Base-by-base conservation (phyloP, 37 sponge, comb jelly and placozoan genomes). In the Halisarca cf. caerulea region DNA sequence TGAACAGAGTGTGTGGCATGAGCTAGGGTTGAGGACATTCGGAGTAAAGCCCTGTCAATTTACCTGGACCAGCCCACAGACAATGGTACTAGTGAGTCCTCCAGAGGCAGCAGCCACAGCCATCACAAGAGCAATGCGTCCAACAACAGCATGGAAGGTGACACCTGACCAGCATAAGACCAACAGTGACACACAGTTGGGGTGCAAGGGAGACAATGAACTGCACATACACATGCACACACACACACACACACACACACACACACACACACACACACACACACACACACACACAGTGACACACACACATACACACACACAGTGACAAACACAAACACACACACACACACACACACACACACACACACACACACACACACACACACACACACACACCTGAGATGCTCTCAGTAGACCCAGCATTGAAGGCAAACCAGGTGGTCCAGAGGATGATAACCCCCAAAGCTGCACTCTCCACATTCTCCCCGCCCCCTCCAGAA, bases 351-450 rank as follows among this genome's bases (percentile, higher is more conserved):
- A 14, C 6, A 11, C 11, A 47, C 51, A 47, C 51, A 47, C 51
- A 47, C 6, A 6, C 6, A 6, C 51, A 47, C n/a, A n/a, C n/a
- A n/a, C n/a, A n/a, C n/a, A n/a, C 9, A 14, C 6, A 11, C 11
- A 47, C 51, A 47, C 51, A 47, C 51, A 47, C 6, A 6, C 6
- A 47, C 80, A 54, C 34, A 84, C 84, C 88, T 6, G 79, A 59
- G 4, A 90, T 82, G 41, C 80, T 89, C 64, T 94, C 95, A 64
- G 95, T 85, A 2, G 95, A 91, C 0, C 95, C 95, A 83, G 86
- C 84, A 81, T 94, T 94, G 85, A 94, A 94, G 0, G 92, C 95
- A 94, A 94, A 94, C 92, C 92, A 94, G 18, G 95, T 91, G 41
- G 89, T 91, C 95, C 95, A 94, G 20, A 94, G 87, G 35, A 94